Percentiles rank a stretch among this genome's conserved stretches.
phyloP scores from a whole-genome alignment of 1,140 invertebrate species.

The Belonocnema kinseyi region DNA sequence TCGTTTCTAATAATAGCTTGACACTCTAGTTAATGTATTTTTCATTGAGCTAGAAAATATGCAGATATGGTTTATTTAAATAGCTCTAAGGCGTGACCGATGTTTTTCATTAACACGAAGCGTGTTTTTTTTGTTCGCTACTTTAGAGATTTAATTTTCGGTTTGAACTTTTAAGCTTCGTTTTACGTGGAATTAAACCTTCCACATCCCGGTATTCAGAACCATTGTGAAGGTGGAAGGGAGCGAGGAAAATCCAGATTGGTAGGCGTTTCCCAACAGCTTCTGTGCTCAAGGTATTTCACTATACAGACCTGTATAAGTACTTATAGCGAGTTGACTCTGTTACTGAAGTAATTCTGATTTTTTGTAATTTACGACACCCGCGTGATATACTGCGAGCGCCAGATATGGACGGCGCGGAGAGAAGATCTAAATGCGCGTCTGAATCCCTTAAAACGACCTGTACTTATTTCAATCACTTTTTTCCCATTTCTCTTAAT shows the following conservation, averaged over 20 bases:
- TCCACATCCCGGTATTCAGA: constrained; percentile 51
- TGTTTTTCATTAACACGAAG: constrained; percentile 61
- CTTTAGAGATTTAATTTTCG: constrained; percentile 73
- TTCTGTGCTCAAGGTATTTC: constrained; percentile 40
- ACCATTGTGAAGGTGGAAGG: constrained; percentile 45
- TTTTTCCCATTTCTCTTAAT: constrained; percentile 17
- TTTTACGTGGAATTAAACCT: constrained; percentile 59
- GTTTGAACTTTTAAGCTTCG: constrained; percentile 57
- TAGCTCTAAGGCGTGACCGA: constrained; percentile 53
- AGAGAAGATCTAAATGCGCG: not conserved
- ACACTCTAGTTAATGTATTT: constrained; percentile 53
- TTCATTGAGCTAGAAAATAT: constrained; percentile 36
- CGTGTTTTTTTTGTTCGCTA: constrained; percentile 54
- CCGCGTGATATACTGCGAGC: constrained; percentile 45
- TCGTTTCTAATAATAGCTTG: no score
- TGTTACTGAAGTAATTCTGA: constrained; percentile 51
- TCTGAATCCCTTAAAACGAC: constrained; percentile 11
- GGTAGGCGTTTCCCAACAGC: constrained; percentile 63
- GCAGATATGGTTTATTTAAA: constrained; percentile 46
- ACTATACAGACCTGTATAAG: constrained; percentile 49
- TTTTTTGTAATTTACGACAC: constrained; percentile 67
- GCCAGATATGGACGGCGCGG: constrained; percentile 28
- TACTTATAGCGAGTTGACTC: constrained; percentile 29
- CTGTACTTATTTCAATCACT: constrained; percentile 20
- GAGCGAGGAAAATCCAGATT: constrained; percentile 58